phyloP scores from a whole-genome alignment of 2,888 invertebrate species.

The Apoderus coryli region DNA sequence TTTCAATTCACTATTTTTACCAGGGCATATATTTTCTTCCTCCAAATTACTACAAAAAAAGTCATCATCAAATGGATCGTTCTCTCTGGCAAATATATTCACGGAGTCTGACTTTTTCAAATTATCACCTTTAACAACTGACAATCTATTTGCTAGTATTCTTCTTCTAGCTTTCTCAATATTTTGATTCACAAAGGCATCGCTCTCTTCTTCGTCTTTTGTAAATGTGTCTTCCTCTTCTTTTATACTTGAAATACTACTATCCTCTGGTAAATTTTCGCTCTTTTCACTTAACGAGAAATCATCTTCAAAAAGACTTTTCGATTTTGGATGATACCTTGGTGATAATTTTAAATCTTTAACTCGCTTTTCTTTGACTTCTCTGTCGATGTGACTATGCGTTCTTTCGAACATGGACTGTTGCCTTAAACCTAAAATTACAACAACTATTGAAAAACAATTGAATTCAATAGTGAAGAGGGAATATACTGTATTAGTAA shows the following conservation, averaged over 20 bases:
- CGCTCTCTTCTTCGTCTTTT: slow-evolving; percentile 23
- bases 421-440: slow-evolving; percentile 15
- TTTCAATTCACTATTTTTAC: slow-evolving; percentile 27
- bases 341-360: slow-evolving; percentile 20
- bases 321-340: slow-evolving; percentile 21
- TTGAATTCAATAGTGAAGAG: background rate
- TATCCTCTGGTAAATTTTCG: slow-evolving; percentile 18
- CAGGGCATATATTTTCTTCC: slow-evolving; percentile 17
- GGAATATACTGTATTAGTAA: slow-evolving; percentile 7
- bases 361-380: slow-evolving; percentile 15
- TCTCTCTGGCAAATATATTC: slow-evolving; percentile 75
- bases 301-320: slow-evolving; percentile 41
- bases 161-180: slow-evolving; percentile 23
- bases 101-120: slow-evolving; percentile 81
- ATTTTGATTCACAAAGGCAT: slow-evolving; percentile 22
- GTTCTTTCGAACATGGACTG: slow-evolving; percentile 19
- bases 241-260: slow-evolving; percentile 28
- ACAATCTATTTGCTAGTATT: slow-evolving; percentile 24
- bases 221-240: slow-evolving; percentile 28
- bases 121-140: slow-evolving; percentile 35
- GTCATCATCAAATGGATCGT: slow-evolving; percentile 80
- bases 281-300: slow-evolving; percentile 34
- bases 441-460: no score
- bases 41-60: slow-evolving; percentile 49
- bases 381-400: slow-evolving; percentile 12